A percentile compares a stretch with the other conserved stretches of the same genome.
These are phyloP conservation scores for Pogona vitticeps DNA, from an alignment of 2,113 vertebrate genomes.

Conservation along the genomic window DNA sequence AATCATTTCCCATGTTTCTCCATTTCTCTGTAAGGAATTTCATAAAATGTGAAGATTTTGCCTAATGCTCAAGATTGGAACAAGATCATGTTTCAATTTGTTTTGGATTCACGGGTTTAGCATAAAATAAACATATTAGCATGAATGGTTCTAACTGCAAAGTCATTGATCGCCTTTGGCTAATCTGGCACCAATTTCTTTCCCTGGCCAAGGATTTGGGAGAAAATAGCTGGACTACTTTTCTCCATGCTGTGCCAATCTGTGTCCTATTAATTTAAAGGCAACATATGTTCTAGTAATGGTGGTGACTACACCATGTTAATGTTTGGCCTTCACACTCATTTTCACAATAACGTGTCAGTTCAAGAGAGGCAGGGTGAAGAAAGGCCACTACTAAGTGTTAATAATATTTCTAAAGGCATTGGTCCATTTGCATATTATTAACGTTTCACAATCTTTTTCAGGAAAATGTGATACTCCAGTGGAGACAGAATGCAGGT, in stretches of 20 bases:
- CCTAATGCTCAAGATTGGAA: background rate
- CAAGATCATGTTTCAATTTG: slow-evolving; percentile 27
- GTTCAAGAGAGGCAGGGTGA: background rate
- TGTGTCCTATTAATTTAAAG: slow-evolving; percentile 28
- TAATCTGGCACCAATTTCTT: slow-evolving; percentile 34
- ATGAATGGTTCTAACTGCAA: slow-evolving; percentile 18
- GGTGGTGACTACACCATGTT: slow-evolving; percentile 1
- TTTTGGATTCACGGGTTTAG: slow-evolving; percentile 46
- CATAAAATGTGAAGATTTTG: background rate
- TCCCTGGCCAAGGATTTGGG: slow-evolving; percentile 33
- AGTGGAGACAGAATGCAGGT: background rate
- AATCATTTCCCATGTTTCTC: background rate
- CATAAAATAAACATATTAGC: background rate
- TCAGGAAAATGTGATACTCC: slow-evolving; percentile 21
- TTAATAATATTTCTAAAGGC: background rate
- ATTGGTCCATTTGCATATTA: slow-evolving; percentile 1
- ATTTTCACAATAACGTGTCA: slow-evolving; percentile 25
- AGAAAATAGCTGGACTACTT: background rate
- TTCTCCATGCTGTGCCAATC: slow-evolving; percentile 10
- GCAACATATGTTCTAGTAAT: slow-evolving; percentile 10
- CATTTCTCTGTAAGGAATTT: background rate
- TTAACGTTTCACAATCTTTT: background rate
- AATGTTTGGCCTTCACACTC: background rate
- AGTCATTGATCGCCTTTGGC: slow-evolving; percentile 8
- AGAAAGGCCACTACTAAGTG: background rate